Evolutionary conservation across 2,888 invertebrate species (phyloP).

Genomic region (Malachius bipustulatus): DNA sequence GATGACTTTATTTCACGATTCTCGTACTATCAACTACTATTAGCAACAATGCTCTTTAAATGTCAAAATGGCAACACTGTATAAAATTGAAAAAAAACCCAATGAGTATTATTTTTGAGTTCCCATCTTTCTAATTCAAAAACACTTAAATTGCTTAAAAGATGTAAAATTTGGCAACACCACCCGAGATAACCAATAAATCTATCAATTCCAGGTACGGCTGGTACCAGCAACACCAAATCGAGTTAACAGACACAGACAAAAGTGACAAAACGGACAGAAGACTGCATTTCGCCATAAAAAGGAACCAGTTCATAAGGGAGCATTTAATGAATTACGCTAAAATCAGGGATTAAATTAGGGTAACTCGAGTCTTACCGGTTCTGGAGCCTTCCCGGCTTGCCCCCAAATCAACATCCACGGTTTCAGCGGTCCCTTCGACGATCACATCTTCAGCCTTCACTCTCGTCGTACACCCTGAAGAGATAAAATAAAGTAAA

Average conservation of each 20-base stretch:
- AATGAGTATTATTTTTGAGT: no score
- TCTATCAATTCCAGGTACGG: conserved; percentile 34
- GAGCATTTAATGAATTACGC: conserved; percentile 32
- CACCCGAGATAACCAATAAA: no score
- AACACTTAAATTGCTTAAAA: no score
- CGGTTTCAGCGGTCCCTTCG: conserved; percentile 46
- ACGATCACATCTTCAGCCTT: conserved; percentile 37
- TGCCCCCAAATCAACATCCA: conserved; percentile 71
- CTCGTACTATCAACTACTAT: no score
- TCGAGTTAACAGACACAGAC: conserved; percentile 23
- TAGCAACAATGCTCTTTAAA: no score
- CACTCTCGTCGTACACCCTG: conserved; percentile 37
- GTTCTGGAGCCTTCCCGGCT: conserved; percentile 83
- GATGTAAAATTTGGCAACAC: no score
- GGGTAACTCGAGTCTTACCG: conserved; percentile 44
- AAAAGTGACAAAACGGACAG: conserved; percentile 29
- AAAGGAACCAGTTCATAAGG: conserved; percentile 32
- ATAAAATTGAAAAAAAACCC: no score
- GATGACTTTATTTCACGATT: no score
- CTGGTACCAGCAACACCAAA: conserved; percentile 38
- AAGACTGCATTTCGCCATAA: conserved; percentile 37
- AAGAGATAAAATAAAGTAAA: conserved; percentile 11
- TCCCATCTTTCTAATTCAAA: no score
- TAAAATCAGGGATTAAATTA: conserved; percentile 25
- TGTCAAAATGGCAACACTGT: no score